Conservation (phyloP, 2,797 vertebrate genomes). For the Tamandua tetradactyla region DNA sequence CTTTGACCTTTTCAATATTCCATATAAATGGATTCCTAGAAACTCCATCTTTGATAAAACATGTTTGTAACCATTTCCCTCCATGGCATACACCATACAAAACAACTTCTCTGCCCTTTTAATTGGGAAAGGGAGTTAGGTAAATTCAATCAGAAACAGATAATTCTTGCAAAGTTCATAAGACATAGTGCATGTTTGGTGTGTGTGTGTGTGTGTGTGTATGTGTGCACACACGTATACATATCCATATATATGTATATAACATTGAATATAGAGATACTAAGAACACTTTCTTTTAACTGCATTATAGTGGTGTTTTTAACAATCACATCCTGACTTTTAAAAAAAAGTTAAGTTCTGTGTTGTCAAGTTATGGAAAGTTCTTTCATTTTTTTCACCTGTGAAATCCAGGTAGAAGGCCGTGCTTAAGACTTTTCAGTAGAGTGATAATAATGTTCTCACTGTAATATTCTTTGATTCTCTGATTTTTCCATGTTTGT, state of each 20-base stretch:
- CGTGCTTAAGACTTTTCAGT: not conserved
- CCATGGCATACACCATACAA: not conserved
- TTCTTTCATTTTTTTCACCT: not conserved
- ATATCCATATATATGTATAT: not conserved
- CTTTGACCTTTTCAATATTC: slow-evolving; percentile 84
- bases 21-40: slow-evolving; percentile 56
- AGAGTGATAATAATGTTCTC: not conserved
- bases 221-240: rapidly evolving
- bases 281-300: not conserved
- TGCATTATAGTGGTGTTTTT: not conserved
- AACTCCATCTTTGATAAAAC: slow-evolving; percentile 49
- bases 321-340: not conserved
- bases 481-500: not conserved
- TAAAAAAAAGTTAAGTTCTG: not conserved
- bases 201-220: not conserved
- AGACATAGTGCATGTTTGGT: too few relatives aligned
- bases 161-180: slow-evolving; percentile 36
- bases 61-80: slow-evolving; percentile 58
- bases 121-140: slow-evolving; percentile 37
- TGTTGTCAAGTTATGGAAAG: not conserved
- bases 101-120: slow-evolving; percentile 12
- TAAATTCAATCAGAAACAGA: slow-evolving; percentile 18
- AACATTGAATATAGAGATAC: not conserved
- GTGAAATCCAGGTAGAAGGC: not conserved
- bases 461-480: not conserved